These are phyloP conservation scores for Tenthredo amoena DNA, from an alignment of 2,888 invertebrate species.

Conservation along the genomic window DNA sequence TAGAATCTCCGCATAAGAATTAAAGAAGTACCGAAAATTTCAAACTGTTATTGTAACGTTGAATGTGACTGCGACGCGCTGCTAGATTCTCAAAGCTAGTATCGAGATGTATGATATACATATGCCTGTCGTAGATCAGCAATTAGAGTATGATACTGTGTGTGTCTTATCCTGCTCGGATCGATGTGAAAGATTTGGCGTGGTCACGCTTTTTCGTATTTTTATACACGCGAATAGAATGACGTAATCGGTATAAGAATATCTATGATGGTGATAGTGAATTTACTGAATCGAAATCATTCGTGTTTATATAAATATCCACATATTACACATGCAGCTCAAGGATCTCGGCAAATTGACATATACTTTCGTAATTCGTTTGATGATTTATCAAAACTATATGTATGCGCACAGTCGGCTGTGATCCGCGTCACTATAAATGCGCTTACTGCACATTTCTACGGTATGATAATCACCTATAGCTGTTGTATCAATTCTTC, in stretches of 20 bases:
- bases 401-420: not conserved
- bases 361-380: constrained; percentile 30
- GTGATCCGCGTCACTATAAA: not conserved
- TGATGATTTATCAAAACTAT: constrained; percentile 22
- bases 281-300: constrained; percentile 38
- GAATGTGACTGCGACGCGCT: not conserved
- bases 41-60: not conserved
- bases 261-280: constrained; percentile 28
- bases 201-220: constrained; percentile 17
- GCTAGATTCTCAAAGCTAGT: not conserved
- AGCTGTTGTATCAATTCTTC: not conserved
- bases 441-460: constrained; percentile 17
- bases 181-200: not conserved
- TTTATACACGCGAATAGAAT: not conserved
- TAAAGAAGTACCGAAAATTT: not conserved
- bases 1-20: constrained; percentile 16
- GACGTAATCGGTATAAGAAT: constrained; percentile 41
- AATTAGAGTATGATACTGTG: not conserved
- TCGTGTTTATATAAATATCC: not conserved
- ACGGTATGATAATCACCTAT: not conserved
- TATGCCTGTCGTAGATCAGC: not conserved
- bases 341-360: constrained; percentile 32
- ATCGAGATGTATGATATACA: not conserved
- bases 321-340: not conserved
- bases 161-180: not conserved